A percentile compares a stretch with the other conserved stretches of the same genome.
Evolutionary conservation across 1,140 invertebrate genomes (phyloP).

Genomic region (Zeugodacus cucurbitae): DNA sequence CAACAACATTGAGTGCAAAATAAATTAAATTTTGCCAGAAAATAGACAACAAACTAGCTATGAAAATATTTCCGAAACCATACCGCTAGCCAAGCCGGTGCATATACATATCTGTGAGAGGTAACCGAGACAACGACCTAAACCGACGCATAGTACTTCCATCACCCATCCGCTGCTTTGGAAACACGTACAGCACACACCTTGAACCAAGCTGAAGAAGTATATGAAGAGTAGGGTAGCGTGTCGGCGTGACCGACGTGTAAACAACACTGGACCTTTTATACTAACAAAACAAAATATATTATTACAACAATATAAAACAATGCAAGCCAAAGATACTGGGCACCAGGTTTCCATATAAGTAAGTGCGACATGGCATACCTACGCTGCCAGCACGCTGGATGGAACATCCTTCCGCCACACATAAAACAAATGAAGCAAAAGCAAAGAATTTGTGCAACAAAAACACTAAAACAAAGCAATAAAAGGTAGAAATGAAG

Average conservation of each 20-base stretch:
- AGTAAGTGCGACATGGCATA: not conserved
- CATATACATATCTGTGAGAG: not conserved
- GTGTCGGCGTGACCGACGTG: not conserved
- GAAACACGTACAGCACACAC: not conserved
- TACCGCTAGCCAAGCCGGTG: not conserved
- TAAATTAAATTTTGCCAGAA: slow-evolving; percentile 21
- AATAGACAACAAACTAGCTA: slow-evolving; percentile 13
- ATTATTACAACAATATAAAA: not conserved
- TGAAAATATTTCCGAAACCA: slow-evolving; percentile 24
- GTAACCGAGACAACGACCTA: not conserved
- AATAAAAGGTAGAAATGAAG: slow-evolving; percentile 20
- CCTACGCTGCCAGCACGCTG: not conserved
- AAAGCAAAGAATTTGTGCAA: not conserved
- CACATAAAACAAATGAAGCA: slow-evolving; percentile 30
- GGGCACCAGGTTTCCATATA: not conserved
- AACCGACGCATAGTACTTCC: not conserved
- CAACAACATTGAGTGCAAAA: slow-evolving; percentile 17
- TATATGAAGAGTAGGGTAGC: not conserved
- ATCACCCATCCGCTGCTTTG: too few species aligned
- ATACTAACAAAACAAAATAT: not conserved
- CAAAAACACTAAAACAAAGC: not conserved
- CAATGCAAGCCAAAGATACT: not conserved
- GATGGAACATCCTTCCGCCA: not conserved
- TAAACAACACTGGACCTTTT: slow-evolving; percentile 27
- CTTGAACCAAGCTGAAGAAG: not conserved